phyloP scores from a whole-genome alignment of 1,140 invertebrate species.

The Zaprionus kolodkinae region DNA sequence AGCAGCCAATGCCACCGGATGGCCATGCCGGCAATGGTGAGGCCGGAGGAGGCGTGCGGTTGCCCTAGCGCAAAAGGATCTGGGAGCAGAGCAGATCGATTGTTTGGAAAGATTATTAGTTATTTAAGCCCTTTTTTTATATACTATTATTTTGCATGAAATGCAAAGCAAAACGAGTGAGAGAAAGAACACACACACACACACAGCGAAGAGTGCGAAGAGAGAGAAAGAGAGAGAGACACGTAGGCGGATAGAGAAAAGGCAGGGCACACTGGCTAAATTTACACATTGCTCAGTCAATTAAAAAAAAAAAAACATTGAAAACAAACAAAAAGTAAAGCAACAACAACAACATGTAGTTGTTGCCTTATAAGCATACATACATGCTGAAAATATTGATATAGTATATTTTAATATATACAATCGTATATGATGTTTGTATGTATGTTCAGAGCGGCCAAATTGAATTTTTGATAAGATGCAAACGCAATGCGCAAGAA shows the following conservation, averaged over 20 bases:
- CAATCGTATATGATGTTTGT: background rate
- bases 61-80: constrained; percentile 41
- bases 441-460: constrained; percentile 35
- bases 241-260: background rate
- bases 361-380: background rate
- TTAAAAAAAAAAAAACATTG: constrained; percentile 52
- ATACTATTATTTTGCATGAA: constrained; percentile 48
- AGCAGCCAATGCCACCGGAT: constrained; percentile 16
- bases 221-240: constrained; percentile 10
- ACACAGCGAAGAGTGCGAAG: background rate
- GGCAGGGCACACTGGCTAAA: constrained; percentile 26
- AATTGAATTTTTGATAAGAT: constrained; percentile 42
- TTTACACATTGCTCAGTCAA: constrained; percentile 71
- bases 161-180: constrained; percentile 46
- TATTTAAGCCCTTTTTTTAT: constrained; percentile 50
- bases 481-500: constrained; percentile 8
- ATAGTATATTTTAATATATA: too few species aligned
- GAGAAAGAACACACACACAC: constrained; percentile 8
- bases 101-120: constrained; percentile 57
- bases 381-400: too few species aligned
- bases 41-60: background rate
- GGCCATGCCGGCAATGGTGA: background rate
- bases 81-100: constrained; percentile 13
- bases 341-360: constrained; percentile 12
- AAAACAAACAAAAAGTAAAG: constrained; percentile 10